phyloP scores from a whole-genome alignment of 2,113 vertebrate genomes.

The Synchiropus splendidus region DNA sequence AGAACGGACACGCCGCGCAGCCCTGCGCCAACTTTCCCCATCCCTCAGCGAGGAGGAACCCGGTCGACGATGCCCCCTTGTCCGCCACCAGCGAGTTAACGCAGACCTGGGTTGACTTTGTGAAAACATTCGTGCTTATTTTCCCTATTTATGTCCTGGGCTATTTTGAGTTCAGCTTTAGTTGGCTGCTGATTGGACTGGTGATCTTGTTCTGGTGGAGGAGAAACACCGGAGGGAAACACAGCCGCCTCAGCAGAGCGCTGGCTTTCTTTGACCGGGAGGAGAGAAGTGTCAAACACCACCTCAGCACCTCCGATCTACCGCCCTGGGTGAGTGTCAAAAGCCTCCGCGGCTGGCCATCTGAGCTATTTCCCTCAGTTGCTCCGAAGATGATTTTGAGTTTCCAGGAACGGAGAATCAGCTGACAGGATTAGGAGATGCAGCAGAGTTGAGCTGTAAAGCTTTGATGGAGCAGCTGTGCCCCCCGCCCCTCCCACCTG shows the following conservation, averaged over 20 bases:
- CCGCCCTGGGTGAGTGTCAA: conserved; percentile 82
- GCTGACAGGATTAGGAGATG: conserved; percentile 29
- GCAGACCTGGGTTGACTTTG: conserved; percentile 76
- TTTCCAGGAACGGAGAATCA: conserved; percentile 40
- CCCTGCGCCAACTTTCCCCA: conserved; percentile 28
- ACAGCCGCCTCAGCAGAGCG: conserved; percentile 68
- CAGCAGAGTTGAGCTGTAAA: conserved; percentile 44
- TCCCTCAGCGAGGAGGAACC: conserved; percentile 10
- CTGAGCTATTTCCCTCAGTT: conserved; percentile 1
- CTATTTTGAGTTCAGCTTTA: conserved; percentile 90
- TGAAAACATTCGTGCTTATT: conserved; percentile 81
- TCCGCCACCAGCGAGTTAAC: conserved; percentile 71
- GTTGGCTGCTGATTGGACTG: conserved; percentile 86
- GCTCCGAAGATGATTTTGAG: conserved; percentile 16
- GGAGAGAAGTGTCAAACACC: conserved; percentile 69
- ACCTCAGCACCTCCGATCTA: conserved; percentile 73
- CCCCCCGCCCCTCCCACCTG: conserved; percentile 4
- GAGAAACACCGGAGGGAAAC: conserved; percentile 68
- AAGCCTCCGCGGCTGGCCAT: background rate
- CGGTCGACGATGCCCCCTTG: conserved; percentile 24
- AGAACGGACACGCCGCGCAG: conserved; percentile 43
- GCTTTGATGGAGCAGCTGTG: conserved; percentile 56
- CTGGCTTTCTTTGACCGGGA: conserved; percentile 82
- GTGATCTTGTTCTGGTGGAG: conserved; percentile 80
- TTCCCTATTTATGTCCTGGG: conserved; percentile 90